These are phyloP conservation scores for Esox niger DNA, from an alignment of 2,113 vertebrate genomes.

Conservation along the genomic window DNA sequence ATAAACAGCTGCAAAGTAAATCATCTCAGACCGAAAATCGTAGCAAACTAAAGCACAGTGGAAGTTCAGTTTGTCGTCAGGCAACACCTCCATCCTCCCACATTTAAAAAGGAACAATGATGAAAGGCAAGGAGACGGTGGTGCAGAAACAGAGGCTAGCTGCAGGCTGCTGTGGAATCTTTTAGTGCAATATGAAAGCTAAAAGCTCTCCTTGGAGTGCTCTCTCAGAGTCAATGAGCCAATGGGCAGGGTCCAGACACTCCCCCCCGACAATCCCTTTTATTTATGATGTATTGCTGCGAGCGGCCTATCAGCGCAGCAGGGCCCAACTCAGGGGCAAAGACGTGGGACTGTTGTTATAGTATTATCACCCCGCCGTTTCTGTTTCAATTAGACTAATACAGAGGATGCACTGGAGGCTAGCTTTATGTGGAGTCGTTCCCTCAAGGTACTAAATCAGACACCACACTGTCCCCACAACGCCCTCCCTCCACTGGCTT, in stretches of 20 bases:
- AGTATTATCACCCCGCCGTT: slow-evolving; percentile 56
- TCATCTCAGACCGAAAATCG: no score
- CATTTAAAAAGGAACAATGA: slow-evolving; percentile 40
- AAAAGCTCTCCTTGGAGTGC: slow-evolving; percentile 28
- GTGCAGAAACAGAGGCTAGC: slow-evolving; percentile 23
- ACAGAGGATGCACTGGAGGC: slow-evolving; percentile 33
- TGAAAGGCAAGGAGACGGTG: slow-evolving; percentile 36
- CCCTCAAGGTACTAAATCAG: slow-evolving; percentile 57
- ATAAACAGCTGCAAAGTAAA: no score
- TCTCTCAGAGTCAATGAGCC: slow-evolving; percentile 61
- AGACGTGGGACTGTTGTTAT: slow-evolving; percentile 50
- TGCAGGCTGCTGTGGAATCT: slow-evolving; percentile 53
- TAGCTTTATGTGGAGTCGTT: slow-evolving; percentile 32
- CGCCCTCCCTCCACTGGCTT: neutral
- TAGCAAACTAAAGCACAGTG: no score
- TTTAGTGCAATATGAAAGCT: slow-evolving; percentile 32
- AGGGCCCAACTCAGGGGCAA: slow-evolving; percentile 14
- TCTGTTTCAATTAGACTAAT: slow-evolving; percentile 68
- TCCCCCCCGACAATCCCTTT: slow-evolving; percentile 49
- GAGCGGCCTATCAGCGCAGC: slow-evolving; percentile 43
- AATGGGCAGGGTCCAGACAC: slow-evolving; percentile 25
- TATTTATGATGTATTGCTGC: slow-evolving; percentile 64
- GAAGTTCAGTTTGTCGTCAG: no score
- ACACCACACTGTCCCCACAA: slow-evolving; percentile 5
- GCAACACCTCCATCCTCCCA: slow-evolving; percentile 15